A percentile compares a stretch with the other conserved stretches of the same genome.
Evolutionary conservation across 2,888 invertebrate genomes (phyloP).

Genomic region (Nemotelus nigrinus): DNA sequence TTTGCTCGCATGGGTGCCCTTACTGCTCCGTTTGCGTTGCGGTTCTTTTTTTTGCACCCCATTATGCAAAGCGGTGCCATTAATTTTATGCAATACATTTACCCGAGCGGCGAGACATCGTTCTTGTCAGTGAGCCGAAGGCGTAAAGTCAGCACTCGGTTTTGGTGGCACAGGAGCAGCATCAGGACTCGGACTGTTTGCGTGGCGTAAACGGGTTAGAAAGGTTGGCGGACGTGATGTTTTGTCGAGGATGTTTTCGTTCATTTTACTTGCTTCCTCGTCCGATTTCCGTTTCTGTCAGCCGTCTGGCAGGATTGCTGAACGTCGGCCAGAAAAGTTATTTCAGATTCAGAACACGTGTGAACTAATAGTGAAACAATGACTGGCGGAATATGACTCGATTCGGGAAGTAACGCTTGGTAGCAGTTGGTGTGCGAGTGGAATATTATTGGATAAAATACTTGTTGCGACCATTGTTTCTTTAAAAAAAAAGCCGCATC

Average conservation of each 20-base stretch:
- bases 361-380: slow-evolving; percentile 28
- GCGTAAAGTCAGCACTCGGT: not conserved
- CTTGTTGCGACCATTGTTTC: too few relatives aligned
- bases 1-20: not conserved
- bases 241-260: not conserved
- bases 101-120: slow-evolving; percentile 37
- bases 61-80: slow-evolving; percentile 43
- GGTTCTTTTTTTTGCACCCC: slow-evolving; percentile 5
- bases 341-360: slow-evolving; percentile 20
- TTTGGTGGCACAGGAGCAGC: not conserved
- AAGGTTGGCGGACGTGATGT: not conserved
- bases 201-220: not conserved
- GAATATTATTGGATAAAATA: too few relatives aligned
- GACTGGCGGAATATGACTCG: slow-evolving; percentile 7
- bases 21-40: not conserved
- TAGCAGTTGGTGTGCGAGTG: too few relatives aligned
- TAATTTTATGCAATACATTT: slow-evolving; percentile 51
- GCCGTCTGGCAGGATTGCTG: not conserved
- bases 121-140: not conserved
- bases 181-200: not conserved
- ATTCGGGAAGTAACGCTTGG: too few relatives aligned
- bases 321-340: not conserved
- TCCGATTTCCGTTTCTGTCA: not conserved
- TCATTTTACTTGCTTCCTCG: not conserved
- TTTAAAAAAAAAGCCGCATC: too few relatives aligned